These are phyloP conservation scores for Sylvia borin DNA, from an alignment of 2,797 vertebrate genomes.

Conservation along the genomic window DNA sequence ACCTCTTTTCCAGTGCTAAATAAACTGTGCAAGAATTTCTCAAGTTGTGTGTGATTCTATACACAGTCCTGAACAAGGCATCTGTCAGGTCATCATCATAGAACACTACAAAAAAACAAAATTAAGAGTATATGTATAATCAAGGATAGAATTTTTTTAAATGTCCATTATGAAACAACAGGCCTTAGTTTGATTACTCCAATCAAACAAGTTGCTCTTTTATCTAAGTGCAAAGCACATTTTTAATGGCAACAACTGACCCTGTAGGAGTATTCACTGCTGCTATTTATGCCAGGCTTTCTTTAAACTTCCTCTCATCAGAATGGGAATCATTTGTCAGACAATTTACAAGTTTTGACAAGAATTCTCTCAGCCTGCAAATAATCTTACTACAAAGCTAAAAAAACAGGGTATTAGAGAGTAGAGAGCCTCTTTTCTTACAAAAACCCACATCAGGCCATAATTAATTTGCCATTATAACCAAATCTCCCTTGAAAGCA, in stretches of 20 bases:
- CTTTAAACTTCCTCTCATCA: not conserved
- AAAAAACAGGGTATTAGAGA: not conserved
- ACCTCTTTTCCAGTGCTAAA: slow-evolving; percentile 91
- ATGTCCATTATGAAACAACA: not conserved
- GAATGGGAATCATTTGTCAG: not conserved
- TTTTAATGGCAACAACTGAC: not conserved
- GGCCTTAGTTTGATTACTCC: not conserved
- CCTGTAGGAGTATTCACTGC: not conserved
- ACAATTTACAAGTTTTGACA: not conserved
- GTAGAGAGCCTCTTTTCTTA: not conserved
- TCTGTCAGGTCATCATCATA: slow-evolving; percentile 92
- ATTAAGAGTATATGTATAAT: not conserved
- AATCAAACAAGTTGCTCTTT: not conserved
- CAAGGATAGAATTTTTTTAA: not conserved
- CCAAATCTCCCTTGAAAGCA: not conserved
- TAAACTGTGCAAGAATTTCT: slow-evolving; percentile 78
- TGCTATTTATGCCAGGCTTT: not conserved
- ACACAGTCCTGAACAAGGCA: slow-evolving; percentile 85
- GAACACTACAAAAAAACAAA: slow-evolving; percentile 79
- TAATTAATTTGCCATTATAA: not conserved
- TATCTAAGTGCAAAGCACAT: not conserved
- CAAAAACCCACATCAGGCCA: not conserved
- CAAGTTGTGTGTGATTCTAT: slow-evolving; percentile 80
- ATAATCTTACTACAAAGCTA: not conserved
- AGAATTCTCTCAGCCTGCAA: not conserved